Evolutionary conservation across 2,888 invertebrate species (phyloP).

Genomic region (Stegophylla sp.): DNA sequence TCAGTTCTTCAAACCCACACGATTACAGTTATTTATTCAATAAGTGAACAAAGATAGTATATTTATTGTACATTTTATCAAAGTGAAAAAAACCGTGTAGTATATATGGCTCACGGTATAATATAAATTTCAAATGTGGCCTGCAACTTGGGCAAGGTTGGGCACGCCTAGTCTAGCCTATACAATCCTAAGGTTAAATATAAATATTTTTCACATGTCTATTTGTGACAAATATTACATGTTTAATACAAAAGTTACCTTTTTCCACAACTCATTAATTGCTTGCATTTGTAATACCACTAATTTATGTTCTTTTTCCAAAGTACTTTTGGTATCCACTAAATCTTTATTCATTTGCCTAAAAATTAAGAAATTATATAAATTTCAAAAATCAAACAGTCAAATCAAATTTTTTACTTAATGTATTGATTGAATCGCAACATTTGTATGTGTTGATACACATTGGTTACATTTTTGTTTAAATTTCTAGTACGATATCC

Average conservation of each 20-base stretch:
- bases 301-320: constrained; percentile 84
- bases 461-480: constrained; percentile 72
- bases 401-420: constrained; percentile 69
- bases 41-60: too few species aligned
- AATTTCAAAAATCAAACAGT: constrained; percentile 15
- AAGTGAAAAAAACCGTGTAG: too few species aligned
- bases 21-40: too few species aligned
- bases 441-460: constrained; percentile 75
- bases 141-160: too few species aligned
- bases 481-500: constrained; percentile 81
- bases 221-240: too few species aligned
- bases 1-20: too few species aligned
- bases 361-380: constrained; percentile 48
- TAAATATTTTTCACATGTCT: too few species aligned
- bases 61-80: too few species aligned
- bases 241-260: constrained; percentile 71
- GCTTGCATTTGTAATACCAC: constrained; percentile 89
- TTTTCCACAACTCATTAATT: constrained; percentile 87
- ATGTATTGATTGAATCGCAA: constrained; percentile 83
- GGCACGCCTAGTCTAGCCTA: too few species aligned
- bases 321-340: constrained; percentile 82
- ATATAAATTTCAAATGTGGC: too few species aligned
- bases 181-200: too few species aligned
- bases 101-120: too few species aligned
- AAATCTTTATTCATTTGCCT: constrained; percentile 84